Conservation (phyloP, 2,888 invertebrate species). For the Ichneumon xanthorius region DNA sequence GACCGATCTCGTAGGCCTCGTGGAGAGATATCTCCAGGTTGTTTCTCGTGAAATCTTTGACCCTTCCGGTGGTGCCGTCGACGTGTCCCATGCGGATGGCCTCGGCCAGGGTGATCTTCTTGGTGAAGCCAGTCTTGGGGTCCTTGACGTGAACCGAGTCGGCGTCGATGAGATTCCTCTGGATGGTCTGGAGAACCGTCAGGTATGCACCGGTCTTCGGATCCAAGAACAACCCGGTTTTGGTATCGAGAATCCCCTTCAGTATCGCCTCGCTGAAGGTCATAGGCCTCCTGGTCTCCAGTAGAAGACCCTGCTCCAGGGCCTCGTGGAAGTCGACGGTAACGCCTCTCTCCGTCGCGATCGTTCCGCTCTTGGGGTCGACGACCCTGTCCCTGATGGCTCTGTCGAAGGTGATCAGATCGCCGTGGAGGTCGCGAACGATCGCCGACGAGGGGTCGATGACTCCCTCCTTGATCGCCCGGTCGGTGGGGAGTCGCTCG, state of each 20-base stretch:
- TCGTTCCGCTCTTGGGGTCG: constrained; percentile 90
- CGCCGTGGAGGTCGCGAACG: constrained; percentile 90
- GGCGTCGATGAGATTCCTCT: constrained; percentile 92
- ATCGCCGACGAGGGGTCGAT: constrained; percentile 95
- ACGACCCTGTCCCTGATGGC: constrained; percentile 92
- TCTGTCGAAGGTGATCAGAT: constrained; percentile 92
- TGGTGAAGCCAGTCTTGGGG: constrained; percentile 90
- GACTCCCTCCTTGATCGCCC: constrained; percentile 93
- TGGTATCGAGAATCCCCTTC: constrained; percentile 92
- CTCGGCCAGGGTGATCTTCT: constrained; percentile 91
- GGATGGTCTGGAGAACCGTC: constrained; percentile 93
- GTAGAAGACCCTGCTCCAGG: constrained; percentile 92
- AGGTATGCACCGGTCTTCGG: constrained; percentile 92
- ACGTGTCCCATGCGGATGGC: constrained; percentile 92
- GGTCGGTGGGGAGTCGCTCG: constrained; percentile 92
- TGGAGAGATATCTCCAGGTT: constrained; percentile 90
- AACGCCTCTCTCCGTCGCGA: constrained; percentile 87
- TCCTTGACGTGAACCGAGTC: constrained; percentile 94
- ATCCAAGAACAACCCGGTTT: constrained; percentile 93
- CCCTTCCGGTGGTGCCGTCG: constrained; percentile 89
- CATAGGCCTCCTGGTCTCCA: constrained; percentile 93
- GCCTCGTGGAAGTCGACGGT: constrained; percentile 93
- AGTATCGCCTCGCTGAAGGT: constrained; percentile 93
- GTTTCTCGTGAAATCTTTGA: constrained; percentile 89
- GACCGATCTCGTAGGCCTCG: constrained; percentile 92